Percentiles rank a stretch among this genome's conserved stretches.
These are phyloP conservation scores for Apodemia zela DNA, from an alignment of 2,888 invertebrate genomes.

Conservation along the genomic window DNA sequence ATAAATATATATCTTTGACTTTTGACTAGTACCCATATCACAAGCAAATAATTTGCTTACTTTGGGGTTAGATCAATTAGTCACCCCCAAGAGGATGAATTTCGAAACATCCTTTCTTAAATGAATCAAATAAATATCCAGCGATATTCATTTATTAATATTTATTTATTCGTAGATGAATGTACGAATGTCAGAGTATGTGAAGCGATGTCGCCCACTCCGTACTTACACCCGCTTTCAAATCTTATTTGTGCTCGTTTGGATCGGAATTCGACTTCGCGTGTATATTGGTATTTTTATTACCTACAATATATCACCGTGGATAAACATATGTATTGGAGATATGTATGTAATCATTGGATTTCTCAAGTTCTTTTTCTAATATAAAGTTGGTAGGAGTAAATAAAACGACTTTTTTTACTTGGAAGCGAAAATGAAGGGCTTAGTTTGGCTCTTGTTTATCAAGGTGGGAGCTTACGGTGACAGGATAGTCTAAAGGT, in stretches of 20 bases:
- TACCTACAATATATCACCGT: constrained; percentile 40
- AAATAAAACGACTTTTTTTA: neutral
- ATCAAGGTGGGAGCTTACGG: neutral
- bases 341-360: neutral
- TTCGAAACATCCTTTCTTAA: too few relatives aligned
- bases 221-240: constrained; percentile 33
- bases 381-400: neutral
- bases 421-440: neutral
- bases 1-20: too few relatives aligned
- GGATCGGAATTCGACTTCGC: constrained; percentile 51
- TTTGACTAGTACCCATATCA: too few relatives aligned
- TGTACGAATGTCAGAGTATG: constrained; percentile 23
- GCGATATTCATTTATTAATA: too few relatives aligned
- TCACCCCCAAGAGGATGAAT: too few relatives aligned
- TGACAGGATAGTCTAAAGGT: too few relatives aligned
- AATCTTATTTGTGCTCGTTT: constrained; percentile 63
- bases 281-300: constrained; percentile 57
- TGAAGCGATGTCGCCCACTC: constrained; percentile 33
- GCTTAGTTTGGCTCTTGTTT: neutral
- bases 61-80: too few relatives aligned
- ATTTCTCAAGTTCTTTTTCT: constrained; percentile 1
- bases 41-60: too few relatives aligned
- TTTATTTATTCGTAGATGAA: constrained; percentile 25
- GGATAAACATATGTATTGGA: constrained; percentile 22
- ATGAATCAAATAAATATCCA: too few relatives aligned